Evolutionary conservation across 2,113 vertebrate species (phyloP).

Genomic region (Clarias macrocephalus): DNA sequence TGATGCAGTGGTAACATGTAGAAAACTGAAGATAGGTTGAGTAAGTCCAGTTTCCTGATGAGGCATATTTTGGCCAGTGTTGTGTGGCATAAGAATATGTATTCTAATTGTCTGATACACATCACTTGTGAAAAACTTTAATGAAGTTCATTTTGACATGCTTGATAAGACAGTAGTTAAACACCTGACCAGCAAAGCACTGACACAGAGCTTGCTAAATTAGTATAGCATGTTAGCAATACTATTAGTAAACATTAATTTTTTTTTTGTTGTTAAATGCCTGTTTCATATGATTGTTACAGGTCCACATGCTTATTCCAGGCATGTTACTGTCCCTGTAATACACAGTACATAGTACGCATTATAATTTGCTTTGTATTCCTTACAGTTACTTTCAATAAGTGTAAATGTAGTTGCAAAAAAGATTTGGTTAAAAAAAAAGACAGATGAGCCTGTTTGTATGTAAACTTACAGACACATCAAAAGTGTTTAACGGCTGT

Average conservation of each 20-base stretch:
- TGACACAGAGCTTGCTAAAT: neutral
- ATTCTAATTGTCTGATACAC: neutral
- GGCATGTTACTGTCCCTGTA: neutral
- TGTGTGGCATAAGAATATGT: neutral
- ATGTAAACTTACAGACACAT: conserved; percentile 19
- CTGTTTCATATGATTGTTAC: neutral
- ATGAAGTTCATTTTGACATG: neutral
- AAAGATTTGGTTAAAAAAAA: neutral
- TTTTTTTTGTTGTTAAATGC: neutral
- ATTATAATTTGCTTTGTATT: neutral
- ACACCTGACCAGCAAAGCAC: neutral
- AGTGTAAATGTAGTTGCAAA: neutral
- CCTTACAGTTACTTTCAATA: neutral
- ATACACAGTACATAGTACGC: neutral
- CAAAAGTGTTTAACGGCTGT: conserved; percentile 14
- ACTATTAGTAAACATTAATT: neutral
- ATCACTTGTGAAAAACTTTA: neutral
- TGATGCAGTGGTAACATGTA: neutral
- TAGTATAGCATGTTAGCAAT: neutral
- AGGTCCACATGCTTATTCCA: neutral
- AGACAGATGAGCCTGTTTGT: conserved; percentile 1
- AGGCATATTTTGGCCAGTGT: neutral
- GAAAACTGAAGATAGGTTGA: neutral
- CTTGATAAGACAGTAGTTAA: neutral
- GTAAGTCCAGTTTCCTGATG: neutral